A percentile compares a stretch with the other conserved stretches of the same genome.
Evolutionary conservation across 2,888 invertebrate species (phyloP).

Genomic region (Cryptocephalus moraei): DNA sequence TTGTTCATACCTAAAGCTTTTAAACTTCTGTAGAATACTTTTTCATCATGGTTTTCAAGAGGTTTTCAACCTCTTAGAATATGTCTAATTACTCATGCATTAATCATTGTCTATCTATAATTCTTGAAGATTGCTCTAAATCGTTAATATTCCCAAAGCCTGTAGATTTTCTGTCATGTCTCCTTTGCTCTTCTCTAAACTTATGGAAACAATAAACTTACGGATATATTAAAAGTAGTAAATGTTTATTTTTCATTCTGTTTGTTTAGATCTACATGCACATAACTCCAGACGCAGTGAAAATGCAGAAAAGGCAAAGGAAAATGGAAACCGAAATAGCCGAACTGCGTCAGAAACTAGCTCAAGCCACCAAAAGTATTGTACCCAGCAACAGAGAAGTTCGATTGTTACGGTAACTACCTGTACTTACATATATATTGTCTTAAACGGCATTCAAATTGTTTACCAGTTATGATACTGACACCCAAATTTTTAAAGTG

Average conservation of each 20-base stretch:
- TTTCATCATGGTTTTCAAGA: too few relatives aligned
- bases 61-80: too few relatives aligned
- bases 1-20: too few relatives aligned
- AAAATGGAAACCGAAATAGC: conserved; percentile 85
- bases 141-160: not conserved
- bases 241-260: conserved; percentile 1
- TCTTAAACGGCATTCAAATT: too few relatives aligned
- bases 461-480: too few relatives aligned
- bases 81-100: not conserved
- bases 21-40: too few relatives aligned
- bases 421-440: too few relatives aligned
- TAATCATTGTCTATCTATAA: not conserved
- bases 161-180: not conserved
- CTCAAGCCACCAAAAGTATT: conserved; percentile 73
- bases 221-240: not conserved
- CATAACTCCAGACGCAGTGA: conserved; percentile 77
- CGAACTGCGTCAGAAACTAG: conserved; percentile 73
- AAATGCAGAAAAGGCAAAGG: conserved; percentile 76
- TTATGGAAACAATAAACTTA: not conserved
- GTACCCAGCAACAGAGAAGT: conserved; percentile 89
- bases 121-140: not conserved
- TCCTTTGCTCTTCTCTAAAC: not conserved
- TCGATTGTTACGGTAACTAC: conserved; percentile 56
- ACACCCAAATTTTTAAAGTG: too few relatives aligned
- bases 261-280: conserved; percentile 54